Percentiles rank a stretch among this genome's conserved stretches.
These are phyloP conservation scores for Enteromius fasciolatus DNA, from an alignment of 2,797 vertebrate genomes.

Conservation along the genomic window DNA sequence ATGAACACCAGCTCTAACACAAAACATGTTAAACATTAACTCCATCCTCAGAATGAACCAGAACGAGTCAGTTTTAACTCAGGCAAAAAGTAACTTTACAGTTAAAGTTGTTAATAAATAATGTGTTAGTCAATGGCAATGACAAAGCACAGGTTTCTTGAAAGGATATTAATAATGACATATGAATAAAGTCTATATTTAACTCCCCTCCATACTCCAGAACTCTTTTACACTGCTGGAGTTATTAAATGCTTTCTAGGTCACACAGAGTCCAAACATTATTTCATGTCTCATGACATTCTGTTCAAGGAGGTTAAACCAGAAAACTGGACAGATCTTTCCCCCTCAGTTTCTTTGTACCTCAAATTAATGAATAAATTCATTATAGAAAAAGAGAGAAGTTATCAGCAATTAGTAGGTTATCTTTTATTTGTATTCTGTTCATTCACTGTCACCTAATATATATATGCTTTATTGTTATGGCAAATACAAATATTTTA, in stretches of 20 bases:
- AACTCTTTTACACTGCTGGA: background rate
- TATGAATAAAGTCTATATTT: conserved; percentile 20
- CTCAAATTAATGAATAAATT: background rate
- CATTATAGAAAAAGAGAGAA: background rate
- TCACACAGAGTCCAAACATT: background rate
- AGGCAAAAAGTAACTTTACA: conserved; percentile 2
- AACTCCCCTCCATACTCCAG: background rate
- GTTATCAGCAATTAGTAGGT: too few relatives aligned
- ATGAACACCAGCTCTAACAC: conserved; percentile 2
- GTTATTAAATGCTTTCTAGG: conserved; percentile 3
- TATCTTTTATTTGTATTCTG: background rate
- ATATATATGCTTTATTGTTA: background rate
- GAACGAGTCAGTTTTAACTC: background rate
- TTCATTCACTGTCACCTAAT: background rate
- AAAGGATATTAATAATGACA: conserved; percentile 7
- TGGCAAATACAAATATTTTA: background rate
- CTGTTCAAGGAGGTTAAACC: background rate
- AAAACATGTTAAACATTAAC: conserved; percentile 48
- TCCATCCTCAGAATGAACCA: background rate
- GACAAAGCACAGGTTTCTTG: background rate
- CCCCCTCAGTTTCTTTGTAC: background rate
- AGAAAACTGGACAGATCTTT: too few relatives aligned
- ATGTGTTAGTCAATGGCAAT: background rate
- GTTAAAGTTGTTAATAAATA: background rate
- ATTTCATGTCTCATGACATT: background rate